Evolutionary conservation across 2,113 vertebrate species (phyloP).

Genomic region (Spilogale gracilis): DNA sequence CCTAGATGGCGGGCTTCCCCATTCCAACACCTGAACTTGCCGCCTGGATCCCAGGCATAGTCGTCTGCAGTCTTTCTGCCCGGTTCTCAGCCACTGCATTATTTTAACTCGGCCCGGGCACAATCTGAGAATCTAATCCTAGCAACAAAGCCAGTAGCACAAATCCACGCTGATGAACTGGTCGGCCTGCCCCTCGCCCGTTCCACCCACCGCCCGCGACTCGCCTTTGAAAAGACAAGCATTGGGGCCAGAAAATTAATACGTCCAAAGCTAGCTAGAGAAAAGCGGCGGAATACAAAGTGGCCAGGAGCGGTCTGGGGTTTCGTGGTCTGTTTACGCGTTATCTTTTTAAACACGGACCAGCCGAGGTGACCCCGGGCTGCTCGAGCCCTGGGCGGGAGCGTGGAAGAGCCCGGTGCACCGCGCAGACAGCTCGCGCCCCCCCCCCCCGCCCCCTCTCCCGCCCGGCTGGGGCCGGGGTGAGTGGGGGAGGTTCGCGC

Average conservation of each 20-base stretch:
- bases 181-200: conserved; percentile 51
- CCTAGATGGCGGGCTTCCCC: conserved; percentile 60
- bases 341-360: conserved; percentile 1
- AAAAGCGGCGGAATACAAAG: conserved; percentile 25
- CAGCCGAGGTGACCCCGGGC: neutral
- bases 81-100: conserved; percentile 57
- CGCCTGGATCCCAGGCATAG: conserved; percentile 34
- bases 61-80: conserved; percentile 49
- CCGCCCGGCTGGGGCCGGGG: neutral
- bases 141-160: conserved; percentile 78
- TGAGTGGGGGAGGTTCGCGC: conserved; percentile 53
- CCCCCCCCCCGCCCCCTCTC: neutral
- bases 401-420: neutral
- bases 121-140: conserved; percentile 70
- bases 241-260: conserved; percentile 59
- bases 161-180: conserved; percentile 56
- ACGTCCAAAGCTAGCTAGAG: neutral
- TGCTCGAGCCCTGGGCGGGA: neutral
- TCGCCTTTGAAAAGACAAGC: conserved; percentile 66
- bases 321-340: neutral
- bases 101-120: conserved; percentile 78
- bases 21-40: conserved; percentile 71
- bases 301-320: neutral
- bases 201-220: neutral
- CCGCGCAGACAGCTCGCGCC: neutral